Base-by-base conservation (phyloP, 1,140 invertebrate species). In the Melanaphis sacchari region DNA sequence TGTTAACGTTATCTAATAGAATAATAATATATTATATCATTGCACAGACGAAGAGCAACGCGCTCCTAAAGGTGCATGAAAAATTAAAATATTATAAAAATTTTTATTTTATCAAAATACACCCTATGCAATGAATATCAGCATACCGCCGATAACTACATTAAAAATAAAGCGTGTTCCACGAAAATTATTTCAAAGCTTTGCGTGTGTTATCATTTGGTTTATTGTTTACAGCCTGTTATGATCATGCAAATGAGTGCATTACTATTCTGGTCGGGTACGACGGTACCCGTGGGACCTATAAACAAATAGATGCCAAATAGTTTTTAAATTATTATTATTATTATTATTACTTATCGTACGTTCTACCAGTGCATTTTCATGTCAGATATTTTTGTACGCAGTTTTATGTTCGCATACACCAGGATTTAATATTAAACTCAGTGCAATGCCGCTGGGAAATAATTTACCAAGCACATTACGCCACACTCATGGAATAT, bases 271-370 rank as follows among this genome's bases (percentile, higher is more conserved):
- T 43, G 43, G 66, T 49, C n/a, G 41, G 26, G 43, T 82, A 40
- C 36, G 36, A 92, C 41, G n/a, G 46, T 92, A 46, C 91, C 91
- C 66, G 91, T 38, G 91, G 91, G 76, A 92, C 76, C 91, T 31
- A 92, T 92, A 92, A 92, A 92, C 91, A 92, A 92, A 92, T 91
- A 49, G 90, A 91, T 82, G 90, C 46, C 90, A 82, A 91, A 91
- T 81, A 49, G 91, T 81, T 92, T 92, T 84, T 49, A 49, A 84
- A 92, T 91, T 59, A 81, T 91, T 41, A 84, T 84, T 24, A 84
- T 84, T 46, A 91, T 91, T 59, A 81, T 91, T 84, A 85, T 31
- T 85, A 89, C 36, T 92, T 43, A 38, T 36, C 31, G 52, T 43
- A 41, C 31, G 31, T 66, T 66, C 11, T 59, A 31, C 54, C 54